A percentile compares a stretch with the other conserved stretches of the same genome.
These are phyloP conservation scores for Podarcis cretensis DNA, from an alignment of 2,113 vertebrate genomes.

Conservation along the genomic window DNA sequence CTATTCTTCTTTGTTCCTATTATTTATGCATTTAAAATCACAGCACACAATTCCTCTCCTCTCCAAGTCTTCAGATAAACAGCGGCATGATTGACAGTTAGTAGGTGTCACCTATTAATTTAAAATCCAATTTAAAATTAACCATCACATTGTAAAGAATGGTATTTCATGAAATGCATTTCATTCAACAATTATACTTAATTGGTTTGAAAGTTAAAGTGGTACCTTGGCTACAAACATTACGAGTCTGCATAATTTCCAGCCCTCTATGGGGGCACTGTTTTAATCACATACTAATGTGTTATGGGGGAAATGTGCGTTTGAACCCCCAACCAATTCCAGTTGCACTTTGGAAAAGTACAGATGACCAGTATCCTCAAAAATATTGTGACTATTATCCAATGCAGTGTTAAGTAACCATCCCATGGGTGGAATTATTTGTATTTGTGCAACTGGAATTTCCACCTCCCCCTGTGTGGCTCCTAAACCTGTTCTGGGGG, in stretches of 20 bases:
- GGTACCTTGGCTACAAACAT: slow-evolving; percentile 62
- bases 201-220: slow-evolving; percentile 66
- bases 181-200: slow-evolving; percentile 72
- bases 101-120: slow-evolving; percentile 72
- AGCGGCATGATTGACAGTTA: slow-evolving; percentile 68
- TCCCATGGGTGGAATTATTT: no score
- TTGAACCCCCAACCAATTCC: not conserved
- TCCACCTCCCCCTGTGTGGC: no score
- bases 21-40: not conserved
- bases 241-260: slow-evolving; percentile 52
- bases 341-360: not conserved
- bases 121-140: slow-evolving; percentile 69
- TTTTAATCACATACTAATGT: slow-evolving; percentile 30
- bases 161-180: slow-evolving; percentile 64
- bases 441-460: no score
- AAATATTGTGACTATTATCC: not conserved
- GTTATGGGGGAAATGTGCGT: slow-evolving; percentile 3
- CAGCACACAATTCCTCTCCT: slow-evolving; percentile 12
- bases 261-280: slow-evolving; percentile 35
- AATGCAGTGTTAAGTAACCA: no score
- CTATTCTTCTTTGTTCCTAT: not conserved
- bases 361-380: not conserved
- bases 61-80: slow-evolving; percentile 54
- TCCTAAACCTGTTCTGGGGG: no score
- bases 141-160: slow-evolving; percentile 56